These are phyloP conservation scores for Spatulosminthurus flaviceps DNA, from an alignment of 2,888 invertebrate species.

Conservation along the genomic window DNA sequence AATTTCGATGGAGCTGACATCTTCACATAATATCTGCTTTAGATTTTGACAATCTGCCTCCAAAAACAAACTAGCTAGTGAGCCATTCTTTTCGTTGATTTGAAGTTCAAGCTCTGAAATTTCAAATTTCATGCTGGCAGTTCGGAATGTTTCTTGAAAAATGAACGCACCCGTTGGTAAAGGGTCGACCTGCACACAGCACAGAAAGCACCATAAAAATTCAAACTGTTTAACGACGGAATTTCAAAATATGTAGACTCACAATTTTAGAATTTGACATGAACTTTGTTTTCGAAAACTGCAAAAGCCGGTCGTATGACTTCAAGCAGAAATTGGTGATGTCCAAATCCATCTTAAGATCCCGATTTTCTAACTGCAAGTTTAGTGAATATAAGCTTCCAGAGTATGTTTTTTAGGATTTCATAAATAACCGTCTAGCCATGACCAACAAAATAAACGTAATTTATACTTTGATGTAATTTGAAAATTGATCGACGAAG, in stretches of 20 bases:
- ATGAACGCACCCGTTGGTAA: conserved; percentile 25
- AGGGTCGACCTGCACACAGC: conserved; percentile 43
- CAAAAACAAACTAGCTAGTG: conserved; percentile 56
- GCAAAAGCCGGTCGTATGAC: conserved; percentile 59
- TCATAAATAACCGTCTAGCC: no score
- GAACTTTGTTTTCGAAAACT: conserved; percentile 62
- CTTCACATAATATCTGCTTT: conserved; percentile 56
- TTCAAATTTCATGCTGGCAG: conserved; percentile 57
- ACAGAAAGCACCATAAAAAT: background rate
- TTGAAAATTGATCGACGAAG: conserved; percentile 63
- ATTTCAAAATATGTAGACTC: conserved; percentile 40
- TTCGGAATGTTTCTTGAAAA: conserved; percentile 55
- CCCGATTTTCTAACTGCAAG: conserved; percentile 56
- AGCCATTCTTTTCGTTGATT: conserved; percentile 60
- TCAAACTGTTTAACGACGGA: no score
- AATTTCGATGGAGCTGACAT: conserved; percentile 59
- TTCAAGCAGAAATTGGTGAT: conserved; percentile 60
- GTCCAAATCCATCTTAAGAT: conserved; percentile 61
- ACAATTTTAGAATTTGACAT: conserved; percentile 60
- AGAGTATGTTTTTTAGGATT: no score
- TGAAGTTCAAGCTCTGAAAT: conserved; percentile 58
- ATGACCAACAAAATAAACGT: no score
- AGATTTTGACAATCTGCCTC: conserved; percentile 60
- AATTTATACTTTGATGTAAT: conserved; percentile 64
- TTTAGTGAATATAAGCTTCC: conserved; percentile 1